Conservation (phyloP, 1,140 invertebrate genomes). For the Aleiodes sp. region DNA sequence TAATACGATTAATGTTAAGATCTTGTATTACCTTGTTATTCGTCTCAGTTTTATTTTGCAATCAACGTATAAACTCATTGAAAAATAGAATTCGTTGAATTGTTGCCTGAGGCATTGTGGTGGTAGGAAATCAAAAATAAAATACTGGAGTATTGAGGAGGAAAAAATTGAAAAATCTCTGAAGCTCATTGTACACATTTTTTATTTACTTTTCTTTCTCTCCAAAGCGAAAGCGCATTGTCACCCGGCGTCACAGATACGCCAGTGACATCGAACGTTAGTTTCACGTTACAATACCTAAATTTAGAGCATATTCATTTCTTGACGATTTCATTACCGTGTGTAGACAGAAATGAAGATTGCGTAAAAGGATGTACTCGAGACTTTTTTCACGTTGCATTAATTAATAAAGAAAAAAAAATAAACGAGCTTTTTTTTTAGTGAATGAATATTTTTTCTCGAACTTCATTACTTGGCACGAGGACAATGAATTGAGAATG, state of each 20-base stretch:
- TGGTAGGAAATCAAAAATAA: too few species aligned
- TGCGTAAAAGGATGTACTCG: neutral
- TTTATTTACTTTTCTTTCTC: neutral
- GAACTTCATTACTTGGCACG: too few species aligned
- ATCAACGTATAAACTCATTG: too few species aligned
- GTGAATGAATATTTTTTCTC: neutral
- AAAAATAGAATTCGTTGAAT: too few species aligned
- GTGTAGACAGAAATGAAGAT: neutral
- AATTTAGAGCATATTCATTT: slow-evolving; percentile 4
- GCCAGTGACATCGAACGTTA: neutral
- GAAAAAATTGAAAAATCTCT: neutral
- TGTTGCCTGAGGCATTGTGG: too few species aligned
- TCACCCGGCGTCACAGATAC: neutral
- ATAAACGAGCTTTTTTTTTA: too few species aligned
- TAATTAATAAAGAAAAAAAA: too few species aligned
- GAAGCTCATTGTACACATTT: neutral
- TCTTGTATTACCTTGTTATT: too few species aligned
- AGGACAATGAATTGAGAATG: neutral
- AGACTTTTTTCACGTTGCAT: neutral
- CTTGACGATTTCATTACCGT: neutral
- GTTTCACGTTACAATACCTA: slow-evolving; percentile 1
- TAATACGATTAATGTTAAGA: neutral
- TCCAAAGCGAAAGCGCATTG: neutral
- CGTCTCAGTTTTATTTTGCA: too few species aligned
- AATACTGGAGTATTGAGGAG: too few species aligned